A percentile compares a stretch with the other conserved stretches of the same genome.
These are phyloP conservation scores for Drosophila sturtevanti DNA, from an alignment of 1,140 invertebrate species.

Conservation along the genomic window DNA sequence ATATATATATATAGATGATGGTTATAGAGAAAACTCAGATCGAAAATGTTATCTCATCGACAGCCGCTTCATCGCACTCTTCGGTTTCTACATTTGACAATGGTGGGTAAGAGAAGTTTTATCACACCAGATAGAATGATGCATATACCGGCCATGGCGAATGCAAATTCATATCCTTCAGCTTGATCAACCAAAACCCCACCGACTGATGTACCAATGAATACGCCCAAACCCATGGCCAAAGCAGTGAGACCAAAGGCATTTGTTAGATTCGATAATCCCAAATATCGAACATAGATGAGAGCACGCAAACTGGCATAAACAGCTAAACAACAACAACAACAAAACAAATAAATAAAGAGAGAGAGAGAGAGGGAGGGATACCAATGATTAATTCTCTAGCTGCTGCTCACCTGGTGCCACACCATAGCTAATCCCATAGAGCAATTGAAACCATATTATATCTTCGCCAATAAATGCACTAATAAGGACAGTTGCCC, in stretches of 20 bases:
- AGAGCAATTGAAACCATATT: slow-evolving; percentile 87
- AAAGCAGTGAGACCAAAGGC: slow-evolving; percentile 71
- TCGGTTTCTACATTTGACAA: slow-evolving; percentile 4
- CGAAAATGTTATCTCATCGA: not conserved
- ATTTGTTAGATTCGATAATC: slow-evolving; percentile 72
- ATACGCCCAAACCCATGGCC: slow-evolving; percentile 72
- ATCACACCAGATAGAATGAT: slow-evolving; percentile 53
- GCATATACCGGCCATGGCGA: slow-evolving; percentile 64
- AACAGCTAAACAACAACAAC: too few relatives aligned
- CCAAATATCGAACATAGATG: slow-evolving; percentile 71
- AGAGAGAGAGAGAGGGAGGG: not conserved
- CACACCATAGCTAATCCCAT: slow-evolving; percentile 93
- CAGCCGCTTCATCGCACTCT: slow-evolving; percentile 1
- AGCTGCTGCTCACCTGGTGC: slow-evolving; percentile 85
- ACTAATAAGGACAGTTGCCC: slow-evolving; percentile 46
- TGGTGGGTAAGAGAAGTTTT: slow-evolving; percentile 46
- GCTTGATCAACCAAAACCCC: slow-evolving; percentile 46
- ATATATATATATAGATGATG: not conserved
- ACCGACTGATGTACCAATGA: slow-evolving; percentile 62
- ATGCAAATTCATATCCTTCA: slow-evolving; percentile 36
- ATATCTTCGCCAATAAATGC: slow-evolving; percentile 62
- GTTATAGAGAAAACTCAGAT: not conserved
- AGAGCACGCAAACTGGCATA: slow-evolving; percentile 65
- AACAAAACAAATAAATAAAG: too few relatives aligned
- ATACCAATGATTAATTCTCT: not conserved